A percentile compares a stretch with the other conserved stretches of the same genome.
Evolutionary conservation across 92 coral and sea anemone genomes (phyloP).

Genomic region (Palythoa grandiflora): DNA sequence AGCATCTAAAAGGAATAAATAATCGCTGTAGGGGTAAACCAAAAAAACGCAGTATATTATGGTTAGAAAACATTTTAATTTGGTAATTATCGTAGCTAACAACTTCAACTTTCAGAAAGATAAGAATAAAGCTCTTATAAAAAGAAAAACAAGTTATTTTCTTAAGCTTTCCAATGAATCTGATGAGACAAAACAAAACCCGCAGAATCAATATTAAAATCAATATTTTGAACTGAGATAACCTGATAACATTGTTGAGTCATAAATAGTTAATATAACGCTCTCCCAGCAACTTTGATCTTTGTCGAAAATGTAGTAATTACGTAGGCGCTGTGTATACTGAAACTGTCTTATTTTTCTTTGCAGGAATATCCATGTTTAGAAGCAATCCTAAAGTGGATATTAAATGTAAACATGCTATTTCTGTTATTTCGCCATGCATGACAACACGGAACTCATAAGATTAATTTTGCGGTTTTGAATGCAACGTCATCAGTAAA

Average conservation of each 20-base stretch:
- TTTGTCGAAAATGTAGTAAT: neutral
- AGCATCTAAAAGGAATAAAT: neutral
- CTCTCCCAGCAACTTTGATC: conserved; percentile 17
- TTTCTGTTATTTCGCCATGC: neutral
- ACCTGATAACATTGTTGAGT: neutral
- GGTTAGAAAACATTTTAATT: neutral
- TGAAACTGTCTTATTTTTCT: neutral
- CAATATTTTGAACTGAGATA: neutral
- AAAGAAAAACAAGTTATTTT: neutral
- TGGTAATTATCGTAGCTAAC: neutral
- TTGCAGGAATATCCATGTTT: conserved; percentile 35
- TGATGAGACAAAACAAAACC: neutral
- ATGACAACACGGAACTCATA: conserved; percentile 26
- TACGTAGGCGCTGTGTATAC: neutral
- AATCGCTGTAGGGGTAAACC: neutral
- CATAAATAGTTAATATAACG: neutral
- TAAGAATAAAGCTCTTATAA: neutral
- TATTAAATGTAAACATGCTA: neutral
- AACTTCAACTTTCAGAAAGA: neutral
- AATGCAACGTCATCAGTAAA: conserved; percentile 31
- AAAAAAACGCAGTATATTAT: neutral
- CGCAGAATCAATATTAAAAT: neutral
- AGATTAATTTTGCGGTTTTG: neutral
- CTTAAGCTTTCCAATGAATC: neutral
- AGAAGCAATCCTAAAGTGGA: neutral